A percentile compares a stretch with the other conserved stretches of the same genome.
These are phyloP conservation scores for Ceriagrion tenellum DNA, from an alignment of 2,888 invertebrate species.

Conservation along the genomic window DNA sequence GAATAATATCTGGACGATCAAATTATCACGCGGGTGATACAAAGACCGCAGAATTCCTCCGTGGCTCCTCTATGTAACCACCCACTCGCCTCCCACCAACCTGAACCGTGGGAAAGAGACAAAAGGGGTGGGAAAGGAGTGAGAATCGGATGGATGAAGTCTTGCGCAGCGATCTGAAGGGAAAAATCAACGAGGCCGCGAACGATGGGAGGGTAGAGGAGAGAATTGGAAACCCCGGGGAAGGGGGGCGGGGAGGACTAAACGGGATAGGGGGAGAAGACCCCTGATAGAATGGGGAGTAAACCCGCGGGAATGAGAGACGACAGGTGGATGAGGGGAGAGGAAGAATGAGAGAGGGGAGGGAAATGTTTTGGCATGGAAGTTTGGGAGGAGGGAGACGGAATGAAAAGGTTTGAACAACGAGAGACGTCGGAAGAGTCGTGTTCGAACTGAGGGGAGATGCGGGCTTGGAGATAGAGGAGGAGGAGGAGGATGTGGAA, in stretches of 20 bases:
- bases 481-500: background rate
- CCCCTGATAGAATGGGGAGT: too few relatives aligned
- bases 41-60: too few relatives aligned
- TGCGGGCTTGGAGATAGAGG: background rate
- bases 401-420: background rate
- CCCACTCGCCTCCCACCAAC: too few relatives aligned
- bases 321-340: background rate
- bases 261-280: background rate
- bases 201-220: background rate
- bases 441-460: background rate
- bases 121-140: background rate
- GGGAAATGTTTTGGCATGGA: background rate
- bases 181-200: conserved; percentile 14
- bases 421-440: background rate
- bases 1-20: too few relatives aligned
- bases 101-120: too few relatives aligned
- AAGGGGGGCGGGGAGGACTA: background rate
- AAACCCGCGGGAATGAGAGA: background rate
- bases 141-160: background rate
- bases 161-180: background rate
- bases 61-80: too few relatives aligned
- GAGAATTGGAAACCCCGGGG: too few relatives aligned
- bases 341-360: background rate
- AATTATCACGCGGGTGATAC: too few relatives aligned
- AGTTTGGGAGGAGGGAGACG: background rate